These are phyloP conservation scores for Pipistrellus nathusii DNA, from an alignment of 2,797 vertebrate genomes.

Conservation along the genomic window DNA sequence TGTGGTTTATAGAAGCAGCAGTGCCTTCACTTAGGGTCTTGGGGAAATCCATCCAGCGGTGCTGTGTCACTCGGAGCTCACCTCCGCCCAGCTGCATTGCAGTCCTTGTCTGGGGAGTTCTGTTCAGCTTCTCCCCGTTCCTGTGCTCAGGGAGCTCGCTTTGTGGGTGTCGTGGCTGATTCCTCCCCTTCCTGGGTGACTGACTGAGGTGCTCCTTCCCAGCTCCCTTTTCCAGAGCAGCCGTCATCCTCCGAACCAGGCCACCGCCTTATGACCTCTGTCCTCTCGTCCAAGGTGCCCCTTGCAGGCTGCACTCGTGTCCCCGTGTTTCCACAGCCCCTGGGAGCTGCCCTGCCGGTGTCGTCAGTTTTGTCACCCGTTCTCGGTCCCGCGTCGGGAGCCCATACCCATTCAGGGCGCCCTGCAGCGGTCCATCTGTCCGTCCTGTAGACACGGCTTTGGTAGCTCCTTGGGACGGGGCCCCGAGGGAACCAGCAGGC, in stretches of 20 bases:
- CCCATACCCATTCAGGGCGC: neutral
- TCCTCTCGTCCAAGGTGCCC: neutral
- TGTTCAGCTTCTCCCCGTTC: neutral
- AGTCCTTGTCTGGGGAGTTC: neutral
- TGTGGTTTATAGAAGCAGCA: neutral
- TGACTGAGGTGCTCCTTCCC: neutral
- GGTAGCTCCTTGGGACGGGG: neutral
- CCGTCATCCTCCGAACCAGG: neutral
- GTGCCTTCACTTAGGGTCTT: conserved; percentile 18
- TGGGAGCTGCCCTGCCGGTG: neutral
- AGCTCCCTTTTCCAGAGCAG: neutral
- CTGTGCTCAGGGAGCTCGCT: neutral
- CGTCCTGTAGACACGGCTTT: neutral
- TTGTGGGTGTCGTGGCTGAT: neutral
- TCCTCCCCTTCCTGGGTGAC: neutral
- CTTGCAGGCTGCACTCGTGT: neutral
- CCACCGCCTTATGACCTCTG: neutral
- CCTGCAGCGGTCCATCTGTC: neutral
- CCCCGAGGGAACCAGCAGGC: neutral
- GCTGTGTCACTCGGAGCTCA: neutral
- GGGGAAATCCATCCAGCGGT: conserved; percentile 70
- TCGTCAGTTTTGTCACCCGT: neutral
- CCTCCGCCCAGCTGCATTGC: conserved; percentile 8
- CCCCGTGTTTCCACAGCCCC: neutral
- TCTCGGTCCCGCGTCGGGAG: neutral